A percentile compares a stretch with the other conserved stretches of the same genome.
These are phyloP conservation scores for Conus ventricosus DNA, from an alignment of 1,140 invertebrate species.

Conservation along the genomic window DNA sequence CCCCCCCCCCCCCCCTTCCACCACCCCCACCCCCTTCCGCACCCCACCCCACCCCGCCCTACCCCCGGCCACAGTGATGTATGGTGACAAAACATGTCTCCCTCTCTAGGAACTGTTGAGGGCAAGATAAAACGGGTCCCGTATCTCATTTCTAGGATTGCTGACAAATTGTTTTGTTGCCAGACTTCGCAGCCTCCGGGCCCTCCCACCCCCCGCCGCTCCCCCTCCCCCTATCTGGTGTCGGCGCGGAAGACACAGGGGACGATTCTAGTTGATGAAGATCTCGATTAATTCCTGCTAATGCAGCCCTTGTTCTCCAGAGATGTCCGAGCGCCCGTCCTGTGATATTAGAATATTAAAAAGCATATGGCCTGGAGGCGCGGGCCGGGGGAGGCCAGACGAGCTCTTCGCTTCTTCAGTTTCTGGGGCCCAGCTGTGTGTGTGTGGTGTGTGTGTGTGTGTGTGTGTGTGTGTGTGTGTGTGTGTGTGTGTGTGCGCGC, in stretches of 20 bases:
- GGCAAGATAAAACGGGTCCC: neutral
- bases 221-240: slow-evolving; percentile 26
- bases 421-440: neutral
- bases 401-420: neutral
- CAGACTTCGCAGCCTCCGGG: neutral
- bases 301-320: slow-evolving; percentile 20
- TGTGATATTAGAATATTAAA: slow-evolving; percentile 36
- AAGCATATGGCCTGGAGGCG: slow-evolving; percentile 32
- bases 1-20: neutral
- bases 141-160: slow-evolving; percentile 8
- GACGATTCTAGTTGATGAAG: slow-evolving; percentile 37
- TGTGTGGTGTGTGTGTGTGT: neutral
- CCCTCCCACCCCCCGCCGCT: neutral
- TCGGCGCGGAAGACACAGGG: slow-evolving; percentile 9
- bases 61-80: neutral
- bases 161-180: slow-evolving; percentile 31
- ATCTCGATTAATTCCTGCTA: slow-evolving; percentile 38
- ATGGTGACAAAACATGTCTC: slow-evolving; percentile 8
- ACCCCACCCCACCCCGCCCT: neutral
- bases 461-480: neutral
- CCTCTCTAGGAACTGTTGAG: neutral
- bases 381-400: neutral
- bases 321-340: slow-evolving; percentile 7
- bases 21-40: neutral
- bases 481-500: neutral